Evolutionary conservation across 2,888 invertebrate genomes (phyloP).

Genomic region (Trissolcus japonicus): DNA sequence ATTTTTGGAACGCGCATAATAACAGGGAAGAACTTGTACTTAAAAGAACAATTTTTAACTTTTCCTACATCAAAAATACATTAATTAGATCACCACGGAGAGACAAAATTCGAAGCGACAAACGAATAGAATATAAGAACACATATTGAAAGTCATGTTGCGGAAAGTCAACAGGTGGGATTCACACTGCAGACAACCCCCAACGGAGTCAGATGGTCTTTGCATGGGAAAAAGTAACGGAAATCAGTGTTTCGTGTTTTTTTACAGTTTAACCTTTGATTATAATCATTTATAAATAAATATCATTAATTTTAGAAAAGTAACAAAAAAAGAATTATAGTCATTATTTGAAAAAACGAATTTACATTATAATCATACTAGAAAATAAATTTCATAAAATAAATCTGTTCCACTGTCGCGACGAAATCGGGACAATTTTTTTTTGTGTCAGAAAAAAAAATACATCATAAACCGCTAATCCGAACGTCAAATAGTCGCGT

Average conservation of each 20-base stretch:
- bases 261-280: constrained; percentile 3
- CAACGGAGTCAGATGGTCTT: constrained; percentile 72
- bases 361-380: no score
- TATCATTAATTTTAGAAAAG: neutral
- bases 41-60: no score
- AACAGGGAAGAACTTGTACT: neutral
- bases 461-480: constrained; percentile 60
- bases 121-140: constrained; percentile 63
- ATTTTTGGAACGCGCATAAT: neutral
- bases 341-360: no score
- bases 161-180: constrained; percentile 76
- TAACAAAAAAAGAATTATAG: no score
- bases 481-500: constrained; percentile 70
- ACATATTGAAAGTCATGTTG: constrained; percentile 64
- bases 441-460: constrained; percentile 20
- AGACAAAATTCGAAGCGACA: constrained; percentile 13
- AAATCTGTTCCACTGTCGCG: constrained; percentile 15
- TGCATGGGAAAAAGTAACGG: constrained; percentile 76
- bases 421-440: constrained; percentile 9
- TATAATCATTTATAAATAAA: constrained; percentile 7
- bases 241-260: constrained; percentile 66
- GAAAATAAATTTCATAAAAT: neutral
- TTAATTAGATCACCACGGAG: constrained; percentile 4
- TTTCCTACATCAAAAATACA: no score
- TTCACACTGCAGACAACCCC: constrained; percentile 70